These are phyloP conservation scores for Watersipora subatra DNA, from an alignment of 1,140 invertebrate genomes.

Conservation along the genomic window DNA sequence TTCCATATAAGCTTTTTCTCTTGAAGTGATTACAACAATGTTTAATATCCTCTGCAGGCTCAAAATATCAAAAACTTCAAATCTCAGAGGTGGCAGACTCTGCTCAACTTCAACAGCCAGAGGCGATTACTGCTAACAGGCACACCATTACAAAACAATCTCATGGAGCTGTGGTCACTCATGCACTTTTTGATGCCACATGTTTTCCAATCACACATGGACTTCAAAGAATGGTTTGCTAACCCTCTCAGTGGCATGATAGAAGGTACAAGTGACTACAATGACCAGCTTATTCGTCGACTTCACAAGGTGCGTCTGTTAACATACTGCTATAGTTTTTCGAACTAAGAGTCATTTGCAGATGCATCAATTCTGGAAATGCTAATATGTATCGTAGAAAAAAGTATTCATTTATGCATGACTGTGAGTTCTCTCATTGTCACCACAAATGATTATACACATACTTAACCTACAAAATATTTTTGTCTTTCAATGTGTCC, in stretches of 20 bases:
- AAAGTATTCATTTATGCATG: neutral
- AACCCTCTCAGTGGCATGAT: constrained; percentile 97
- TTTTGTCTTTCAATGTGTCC: too few relatives aligned
- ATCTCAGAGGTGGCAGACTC: constrained; percentile 92
- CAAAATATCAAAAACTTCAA: constrained; percentile 99
- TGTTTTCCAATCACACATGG: constrained; percentile 91
- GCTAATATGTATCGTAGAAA: too few relatives aligned
- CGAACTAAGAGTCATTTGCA: neutral
- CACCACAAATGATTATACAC: too few relatives aligned
- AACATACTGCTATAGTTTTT: neutral
- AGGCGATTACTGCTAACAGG: constrained; percentile 87
- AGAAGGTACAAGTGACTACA: constrained; percentile 87
- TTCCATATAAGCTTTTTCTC: neutral
- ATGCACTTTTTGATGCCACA: constrained; percentile 99
- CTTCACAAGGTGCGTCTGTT: constrained; percentile 74
- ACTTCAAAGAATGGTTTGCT: constrained; percentile 97
- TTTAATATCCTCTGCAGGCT: constrained; percentile 45
- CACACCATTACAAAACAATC: constrained; percentile 94
- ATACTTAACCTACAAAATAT: too few relatives aligned
- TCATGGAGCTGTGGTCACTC: constrained; percentile 98
- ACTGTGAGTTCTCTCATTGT: neutral
- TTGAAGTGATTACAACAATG: too few relatives aligned
- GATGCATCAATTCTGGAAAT: neutral
- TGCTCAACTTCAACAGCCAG: constrained; percentile 91
- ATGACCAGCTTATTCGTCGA: constrained; percentile 80